phyloP scores from a whole-genome alignment of 2,888 invertebrate species.

The Trissonchulus sp. region DNA sequence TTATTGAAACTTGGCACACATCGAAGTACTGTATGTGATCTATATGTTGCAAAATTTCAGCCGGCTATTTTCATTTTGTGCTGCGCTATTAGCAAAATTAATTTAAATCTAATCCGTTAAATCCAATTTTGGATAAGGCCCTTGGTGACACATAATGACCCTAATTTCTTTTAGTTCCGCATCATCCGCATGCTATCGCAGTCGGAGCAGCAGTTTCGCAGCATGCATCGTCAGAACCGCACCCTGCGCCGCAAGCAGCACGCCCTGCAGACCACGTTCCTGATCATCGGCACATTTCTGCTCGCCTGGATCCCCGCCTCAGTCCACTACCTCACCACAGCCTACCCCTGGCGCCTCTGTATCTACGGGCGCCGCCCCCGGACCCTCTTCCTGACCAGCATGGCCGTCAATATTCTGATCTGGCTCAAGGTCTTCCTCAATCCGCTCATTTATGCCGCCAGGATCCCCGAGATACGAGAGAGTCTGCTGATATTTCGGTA shows the following conservation, averaged over 20 bases:
- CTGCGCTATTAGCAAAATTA: too few species aligned
- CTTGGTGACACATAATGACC: too few species aligned
- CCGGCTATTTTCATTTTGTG: too few species aligned
- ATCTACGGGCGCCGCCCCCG: conserved; percentile 53
- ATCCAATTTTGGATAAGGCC: too few species aligned
- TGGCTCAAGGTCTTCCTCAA: conserved; percentile 62
- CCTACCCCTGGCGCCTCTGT: conserved; percentile 56
- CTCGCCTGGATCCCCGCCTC: conserved; percentile 63
- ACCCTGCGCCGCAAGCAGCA: conserved; percentile 56
- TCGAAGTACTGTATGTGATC: too few species aligned
- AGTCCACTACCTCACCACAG: conserved; percentile 54
- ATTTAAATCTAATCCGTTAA: too few species aligned
- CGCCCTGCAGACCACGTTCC: conserved; percentile 60
- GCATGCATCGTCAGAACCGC: background rate
- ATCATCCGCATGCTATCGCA: background rate
- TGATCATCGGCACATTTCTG: conserved; percentile 61
- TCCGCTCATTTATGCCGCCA: conserved; percentile 63
- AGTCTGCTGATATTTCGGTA: background rate
- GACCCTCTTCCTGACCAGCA: conserved; percentile 34
- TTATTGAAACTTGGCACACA: too few species aligned
- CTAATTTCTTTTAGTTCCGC: background rate
- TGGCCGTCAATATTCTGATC: conserved; percentile 58
- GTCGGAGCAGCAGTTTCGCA: background rate
- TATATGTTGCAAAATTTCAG: too few species aligned
- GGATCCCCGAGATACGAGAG: conserved; percentile 61